Evolutionary conservation across 2,113 vertebrate species (phyloP), one percentile per base, ranked within the genome.

Genomic region (Calidris pygmaea): DNA sequence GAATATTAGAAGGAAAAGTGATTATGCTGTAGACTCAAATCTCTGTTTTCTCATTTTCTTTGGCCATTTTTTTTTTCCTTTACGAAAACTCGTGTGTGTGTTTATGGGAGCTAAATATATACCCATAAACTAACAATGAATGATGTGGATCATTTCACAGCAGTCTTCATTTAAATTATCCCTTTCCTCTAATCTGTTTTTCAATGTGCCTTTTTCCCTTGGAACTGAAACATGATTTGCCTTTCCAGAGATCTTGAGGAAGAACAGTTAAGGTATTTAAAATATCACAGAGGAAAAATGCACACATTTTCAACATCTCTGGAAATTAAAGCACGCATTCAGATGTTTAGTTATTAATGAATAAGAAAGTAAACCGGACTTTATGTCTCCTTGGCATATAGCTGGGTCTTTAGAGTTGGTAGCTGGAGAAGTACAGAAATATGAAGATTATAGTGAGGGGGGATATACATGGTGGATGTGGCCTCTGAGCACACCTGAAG

Each of bases 291-390:
- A 45, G 76, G 62, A 73, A 83, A 79, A 82, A 53, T 52, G 7
- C 27, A 5, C 19, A 3, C 37, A 8, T 79, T 74, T 87, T n/a
- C 27, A 68, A 1, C 39, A 16, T 83, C 48, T 87, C 53, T 83
- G 37, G 29, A 70, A 68, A 41, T 29, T 15, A 32, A 79, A 55
- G 43, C 20, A 41, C 27, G 7, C 0, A 0, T n/a, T 20, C 14
- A 87, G 30, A 10, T 70, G 41, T 39, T 39, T 39, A 39, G 37
- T 39, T 39, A 39, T 39, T 39, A 39, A 39, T 39, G 37, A 39
- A 39, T 39, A 39, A 39, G 37, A 39, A 39, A 39, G 37, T 39
- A 39, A 39, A 39, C 37, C 37, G 37, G 37, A 39, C 37, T 39
- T 39, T 16, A 0, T 3, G 1, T n/a, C 13, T 77, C 17, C 16